phyloP scores from a whole-genome alignment of 2,797 vertebrate species.

The Pangasius djambal region DNA sequence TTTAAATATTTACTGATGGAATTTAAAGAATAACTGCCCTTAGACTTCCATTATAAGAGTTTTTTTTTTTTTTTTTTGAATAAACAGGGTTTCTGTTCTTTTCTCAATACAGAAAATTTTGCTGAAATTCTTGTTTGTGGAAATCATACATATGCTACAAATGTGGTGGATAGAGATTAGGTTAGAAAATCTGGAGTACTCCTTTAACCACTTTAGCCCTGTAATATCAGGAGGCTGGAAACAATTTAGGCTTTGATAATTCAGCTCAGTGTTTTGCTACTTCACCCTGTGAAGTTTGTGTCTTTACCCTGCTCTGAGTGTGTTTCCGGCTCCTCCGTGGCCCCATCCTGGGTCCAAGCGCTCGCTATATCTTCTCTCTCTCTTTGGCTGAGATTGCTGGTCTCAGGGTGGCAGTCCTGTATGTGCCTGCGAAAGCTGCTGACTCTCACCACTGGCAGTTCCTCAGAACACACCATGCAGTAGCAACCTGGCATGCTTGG shows the following conservation, averaged over 20 bases:
- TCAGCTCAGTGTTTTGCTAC: not conserved
- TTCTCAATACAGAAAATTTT: not conserved
- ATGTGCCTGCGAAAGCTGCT: slow-evolving; percentile 88
- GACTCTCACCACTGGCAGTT: slow-evolving; percentile 82
- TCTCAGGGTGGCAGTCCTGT: slow-evolving; percentile 85
- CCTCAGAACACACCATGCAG: slow-evolving; percentile 89
- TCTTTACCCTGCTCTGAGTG: slow-evolving; percentile 66
- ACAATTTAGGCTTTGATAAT: not conserved
- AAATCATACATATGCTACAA: not conserved
- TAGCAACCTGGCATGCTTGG: slow-evolving; percentile 77
- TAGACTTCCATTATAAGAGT: not conserved
- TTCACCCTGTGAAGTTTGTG: not conserved
- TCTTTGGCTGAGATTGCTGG: slow-evolving; percentile 73
- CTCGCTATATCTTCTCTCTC: slow-evolving; percentile 82
- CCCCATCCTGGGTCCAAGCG: slow-evolving; percentile 83
- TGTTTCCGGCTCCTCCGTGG: slow-evolving; percentile 51
- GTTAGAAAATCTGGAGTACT: not conserved
- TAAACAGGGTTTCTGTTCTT: not conserved
- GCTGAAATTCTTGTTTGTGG: not conserved
- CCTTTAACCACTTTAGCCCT: not conserved
- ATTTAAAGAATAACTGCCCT: not conserved
- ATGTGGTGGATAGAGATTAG: not conserved
- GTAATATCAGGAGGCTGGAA: not conserved
- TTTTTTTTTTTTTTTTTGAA: no score
- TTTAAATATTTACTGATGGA: not conserved